Percentiles rank a stretch among this genome's conserved stretches.
These are phyloP conservation scores for Thaleichthys pacificus DNA, from an alignment of 2,797 vertebrate species.

Conservation along the genomic window DNA sequence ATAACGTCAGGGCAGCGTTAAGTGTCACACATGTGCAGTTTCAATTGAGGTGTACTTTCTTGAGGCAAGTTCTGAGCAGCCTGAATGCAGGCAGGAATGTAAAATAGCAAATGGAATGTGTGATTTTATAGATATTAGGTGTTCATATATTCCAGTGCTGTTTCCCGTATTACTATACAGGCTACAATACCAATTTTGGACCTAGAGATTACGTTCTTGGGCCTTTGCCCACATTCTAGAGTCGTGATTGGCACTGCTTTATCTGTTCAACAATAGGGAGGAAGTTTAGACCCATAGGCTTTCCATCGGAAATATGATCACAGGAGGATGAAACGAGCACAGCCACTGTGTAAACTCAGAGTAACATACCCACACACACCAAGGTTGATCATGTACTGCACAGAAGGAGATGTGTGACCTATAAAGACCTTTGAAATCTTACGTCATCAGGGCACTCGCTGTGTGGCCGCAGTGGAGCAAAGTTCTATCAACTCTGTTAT, in stretches of 20 bases:
- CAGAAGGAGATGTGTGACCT: slow-evolving; percentile 49
- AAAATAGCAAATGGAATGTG: neutral
- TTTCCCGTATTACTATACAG: slow-evolving; percentile 12
- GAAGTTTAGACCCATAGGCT: slow-evolving; percentile 51
- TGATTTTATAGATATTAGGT: neutral
- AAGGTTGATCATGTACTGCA: slow-evolving; percentile 55
- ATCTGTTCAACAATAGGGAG: slow-evolving; percentile 62
- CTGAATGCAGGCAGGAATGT: neutral
- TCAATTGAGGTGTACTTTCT: no score
- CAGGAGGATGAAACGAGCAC: slow-evolving; percentile 20
- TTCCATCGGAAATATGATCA: slow-evolving; percentile 50
- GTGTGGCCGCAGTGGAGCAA: slow-evolving; percentile 16
- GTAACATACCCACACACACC: slow-evolving; percentile 54
- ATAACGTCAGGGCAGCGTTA: no score
- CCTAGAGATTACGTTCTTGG: slow-evolving; percentile 37
- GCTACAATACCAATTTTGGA: slow-evolving; percentile 28
- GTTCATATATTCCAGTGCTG: slow-evolving; percentile 4
- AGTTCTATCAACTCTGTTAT: slow-evolving; percentile 11
- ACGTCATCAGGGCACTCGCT: slow-evolving; percentile 15
- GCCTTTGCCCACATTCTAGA: slow-evolving; percentile 50
- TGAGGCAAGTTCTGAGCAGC: no score
- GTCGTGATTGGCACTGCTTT: slow-evolving; percentile 52
- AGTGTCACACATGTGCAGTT: no score
- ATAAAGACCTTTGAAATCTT: slow-evolving; percentile 56
- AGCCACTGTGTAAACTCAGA: slow-evolving; percentile 44